Conservation (phyloP, 1,140 invertebrate genomes). For the Tetramorium parvispinum region DNA sequence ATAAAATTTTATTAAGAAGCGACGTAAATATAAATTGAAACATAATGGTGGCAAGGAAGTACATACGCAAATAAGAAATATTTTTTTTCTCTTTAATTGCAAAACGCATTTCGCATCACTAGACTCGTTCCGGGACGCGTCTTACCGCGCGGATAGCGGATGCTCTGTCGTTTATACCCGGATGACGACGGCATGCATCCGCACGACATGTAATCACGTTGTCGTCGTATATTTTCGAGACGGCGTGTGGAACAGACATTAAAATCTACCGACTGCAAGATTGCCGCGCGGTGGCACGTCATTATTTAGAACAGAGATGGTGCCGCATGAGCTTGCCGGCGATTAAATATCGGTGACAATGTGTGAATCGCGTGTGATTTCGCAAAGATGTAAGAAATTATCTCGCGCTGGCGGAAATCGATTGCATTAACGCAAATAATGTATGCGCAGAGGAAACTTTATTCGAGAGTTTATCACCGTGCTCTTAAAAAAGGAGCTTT, state of each 20-base stretch:
- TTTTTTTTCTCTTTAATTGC: slow-evolving; percentile 13
- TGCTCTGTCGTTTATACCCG: slow-evolving; percentile 58
- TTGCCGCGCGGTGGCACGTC: slow-evolving; percentile 67
- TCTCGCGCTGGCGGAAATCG: slow-evolving; percentile 9
- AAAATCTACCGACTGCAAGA: slow-evolving; percentile 73
- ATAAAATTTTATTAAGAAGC: background rate
- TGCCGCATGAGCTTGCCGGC: background rate
- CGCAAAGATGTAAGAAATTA: slow-evolving; percentile 41
- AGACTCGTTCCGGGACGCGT: slow-evolving; percentile 10
- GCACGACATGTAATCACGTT: slow-evolving; percentile 71
- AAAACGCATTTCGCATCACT: slow-evolving; percentile 16
- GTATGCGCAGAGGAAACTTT: background rate
- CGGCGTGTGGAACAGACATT: slow-evolving; percentile 62
- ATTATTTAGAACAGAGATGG: slow-evolving; percentile 64
- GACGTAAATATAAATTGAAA: background rate
- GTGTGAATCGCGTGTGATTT: slow-evolving; percentile 4
- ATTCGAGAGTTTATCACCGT: background rate
- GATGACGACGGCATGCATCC: slow-evolving; percentile 49
- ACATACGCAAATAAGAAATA: background rate
- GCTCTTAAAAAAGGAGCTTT: background rate
- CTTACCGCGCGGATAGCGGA: slow-evolving; percentile 57
- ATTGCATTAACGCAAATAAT: background rate
- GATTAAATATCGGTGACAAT: slow-evolving; percentile 46
- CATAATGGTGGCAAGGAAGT: background rate
- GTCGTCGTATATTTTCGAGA: slow-evolving; percentile 65